phyloP scores from a whole-genome alignment of 2,888 invertebrate species.

The Synanthedon andrenaeformis region DNA sequence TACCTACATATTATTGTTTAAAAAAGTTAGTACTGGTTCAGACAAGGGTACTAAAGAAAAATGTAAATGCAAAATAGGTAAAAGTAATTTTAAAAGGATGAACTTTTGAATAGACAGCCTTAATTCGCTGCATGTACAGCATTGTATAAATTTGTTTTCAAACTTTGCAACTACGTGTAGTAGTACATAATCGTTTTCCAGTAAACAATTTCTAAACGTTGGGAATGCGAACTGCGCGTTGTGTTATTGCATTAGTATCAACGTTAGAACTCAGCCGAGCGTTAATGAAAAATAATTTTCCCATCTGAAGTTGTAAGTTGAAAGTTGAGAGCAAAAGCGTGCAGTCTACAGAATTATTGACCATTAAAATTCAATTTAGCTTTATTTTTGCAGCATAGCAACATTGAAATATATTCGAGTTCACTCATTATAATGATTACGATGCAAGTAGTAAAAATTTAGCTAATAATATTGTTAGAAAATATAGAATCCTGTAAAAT shows the following conservation, averaged over 20 bases:
- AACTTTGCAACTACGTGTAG: not conserved
- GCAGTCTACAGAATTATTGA: constrained; percentile 29
- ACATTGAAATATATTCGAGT: no score
- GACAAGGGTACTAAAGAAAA: no score
- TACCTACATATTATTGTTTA: no score
- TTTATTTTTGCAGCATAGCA: not conserved
- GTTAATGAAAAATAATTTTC: constrained; percentile 63
- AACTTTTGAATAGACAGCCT: no score
- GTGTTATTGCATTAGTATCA: constrained; percentile 15
- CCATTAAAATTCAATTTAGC: constrained; percentile 31
- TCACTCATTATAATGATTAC: no score
- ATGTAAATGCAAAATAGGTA: no score
- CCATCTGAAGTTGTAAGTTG: constrained; percentile 44
- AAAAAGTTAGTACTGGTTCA: no score
- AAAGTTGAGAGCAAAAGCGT: constrained; percentile 21
- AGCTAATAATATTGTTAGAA: no score
- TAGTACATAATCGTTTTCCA: not conserved
- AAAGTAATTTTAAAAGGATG: no score
- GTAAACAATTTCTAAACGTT: constrained; percentile 9
- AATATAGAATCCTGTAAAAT: no score
- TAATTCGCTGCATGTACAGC: no score
- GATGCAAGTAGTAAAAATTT: no score
- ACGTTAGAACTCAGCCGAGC: constrained; percentile 33
- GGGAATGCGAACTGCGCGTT: constrained; percentile 30
- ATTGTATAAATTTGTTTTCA: not conserved